Evolutionary conservation across 2,888 invertebrate species (phyloP), one percentile per base, ranked within the genome.

Genomic region (Piscicola geometra): DNA sequence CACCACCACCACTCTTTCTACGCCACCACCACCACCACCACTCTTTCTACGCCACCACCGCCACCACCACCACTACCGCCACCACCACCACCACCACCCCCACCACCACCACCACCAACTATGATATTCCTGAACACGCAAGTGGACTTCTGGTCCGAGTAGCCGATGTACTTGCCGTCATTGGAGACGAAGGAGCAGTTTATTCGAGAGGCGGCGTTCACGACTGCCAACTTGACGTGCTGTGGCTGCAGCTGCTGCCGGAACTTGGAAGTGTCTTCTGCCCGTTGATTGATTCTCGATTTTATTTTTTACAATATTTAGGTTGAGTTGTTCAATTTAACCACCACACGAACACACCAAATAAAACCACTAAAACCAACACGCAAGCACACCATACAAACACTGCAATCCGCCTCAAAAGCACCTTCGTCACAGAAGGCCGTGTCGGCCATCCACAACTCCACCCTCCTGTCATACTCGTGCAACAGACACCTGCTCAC

Each of bases 401-500:
- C 60, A 5, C 9, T 25, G 33, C 21, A 33, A 35, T 18, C 25
- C 21, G n/a, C 25, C 5, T n/a, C 36, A 41, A 35, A 0, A 9
- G 18, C 12, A 69, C 69, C 69, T 69, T 47, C 69, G 0, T n/a
- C 33, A 32, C 12, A 25, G n/a, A 47, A 69, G 21, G 69, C 35
- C 33, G 33, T 25, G 9, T 47, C 69, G 36, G 47, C 47, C 41
- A 35, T 69, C 69, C 69, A 69, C 32, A 69, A 21, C 47, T 69
- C 69, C 5, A 69, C 36, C 9, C 47, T 35, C 25, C 12, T 41
- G 18, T 35, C 41, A 36, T 36, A 47, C 47, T 69, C 32, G 21
- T 41, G 41, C 1, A 69, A 47, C 21, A 69, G 21, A 21, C 69
- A 69, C 18, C 35, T 41, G 41, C 25, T 33, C 69, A 21, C 28